phyloP scores from a whole-genome alignment of 2,888 invertebrate species.

The Creontiades dilutus region DNA sequence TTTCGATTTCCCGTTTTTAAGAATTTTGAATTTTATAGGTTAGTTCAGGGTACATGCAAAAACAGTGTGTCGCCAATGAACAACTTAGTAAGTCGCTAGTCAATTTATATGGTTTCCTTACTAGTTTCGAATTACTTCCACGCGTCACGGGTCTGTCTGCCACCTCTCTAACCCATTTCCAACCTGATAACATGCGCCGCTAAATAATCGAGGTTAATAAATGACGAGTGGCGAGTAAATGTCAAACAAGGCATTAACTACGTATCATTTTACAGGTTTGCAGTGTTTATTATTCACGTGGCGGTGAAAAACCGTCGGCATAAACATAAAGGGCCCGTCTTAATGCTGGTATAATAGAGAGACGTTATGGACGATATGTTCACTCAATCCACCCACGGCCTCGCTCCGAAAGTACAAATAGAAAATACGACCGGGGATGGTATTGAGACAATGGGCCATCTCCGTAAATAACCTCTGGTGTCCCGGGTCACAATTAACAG shows the following conservation, averaged over 20 bases:
- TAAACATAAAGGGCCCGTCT: slow-evolving; percentile 5
- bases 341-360: slow-evolving; percentile 63
- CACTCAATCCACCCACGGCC: slow-evolving; percentile 53
- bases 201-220: slow-evolving; percentile 27
- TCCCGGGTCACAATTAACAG: slow-evolving; percentile 60
- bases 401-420: slow-evolving; percentile 58
- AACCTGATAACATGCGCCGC: not conserved
- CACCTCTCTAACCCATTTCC: not conserved
- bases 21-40: no score
- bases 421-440: slow-evolving; percentile 62
- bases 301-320: slow-evolving; percentile 56
- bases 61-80: no score
- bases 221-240: slow-evolving; percentile 55
- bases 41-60: no score
- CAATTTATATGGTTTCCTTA: no score
- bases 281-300: slow-evolving; percentile 47
- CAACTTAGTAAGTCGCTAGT: no score
- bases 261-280: slow-evolving; percentile 59
- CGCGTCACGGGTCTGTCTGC: no score
- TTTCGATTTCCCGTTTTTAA: no score
- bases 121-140: no score
- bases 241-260: slow-evolving; percentile 41
- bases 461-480: slow-evolving; percentile 60
- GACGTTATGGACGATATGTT: slow-evolving; percentile 60
- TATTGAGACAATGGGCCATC: slow-evolving; percentile 64